Base-by-base conservation (phyloP, 2,888 invertebrate genomes). In the Microchrysa polita region DNA sequence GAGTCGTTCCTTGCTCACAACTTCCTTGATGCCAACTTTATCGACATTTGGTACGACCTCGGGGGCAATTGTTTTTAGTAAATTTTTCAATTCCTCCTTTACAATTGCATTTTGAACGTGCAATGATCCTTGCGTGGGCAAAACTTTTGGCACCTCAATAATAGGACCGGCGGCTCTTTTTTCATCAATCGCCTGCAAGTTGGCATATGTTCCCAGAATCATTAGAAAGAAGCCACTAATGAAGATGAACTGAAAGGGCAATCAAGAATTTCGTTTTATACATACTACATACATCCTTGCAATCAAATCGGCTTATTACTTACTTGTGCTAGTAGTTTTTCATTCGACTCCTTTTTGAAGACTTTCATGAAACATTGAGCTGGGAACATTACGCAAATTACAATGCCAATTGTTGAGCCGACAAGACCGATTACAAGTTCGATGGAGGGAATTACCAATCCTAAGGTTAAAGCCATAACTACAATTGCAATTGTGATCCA, bases 371-470 rank as follows among this genome's bases (percentile, higher is more conserved):
- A 97, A 81, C 96, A 94, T 0, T 94, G 89, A 0, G 97, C 93
- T 0, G 98, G 98, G 80, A 97, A 93, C 80, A 98, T 91, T 44
- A 97, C 90, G 80, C 97, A 97, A 77, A 98, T 92, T 77, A 95
- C 89, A 14, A 96, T 93, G 0, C 98, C 98, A 79, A 97, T 96
- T 0, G 98, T 97, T 1, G 98, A 95, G 0, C 98, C 98, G 48
- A 96, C 92, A 44, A 98, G 86, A 0, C 97, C 97, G 74, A 99
- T 88, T 72, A 98, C 95, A 79, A 98, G 89, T 86, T 98, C 96
- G 74, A 96, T 95, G 81, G 95, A 97, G 16, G 98, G 98, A 78
- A 98, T 91, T 77, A 96, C 83, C 67, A 98, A 89, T 14, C 96
- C 96, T 73, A 93, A 88, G 74, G 90, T 85, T 67, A 98, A 87